These are phyloP conservation scores for Nylanderia fulva DNA, from an alignment of 1,140 invertebrate species.

Conservation along the genomic window DNA sequence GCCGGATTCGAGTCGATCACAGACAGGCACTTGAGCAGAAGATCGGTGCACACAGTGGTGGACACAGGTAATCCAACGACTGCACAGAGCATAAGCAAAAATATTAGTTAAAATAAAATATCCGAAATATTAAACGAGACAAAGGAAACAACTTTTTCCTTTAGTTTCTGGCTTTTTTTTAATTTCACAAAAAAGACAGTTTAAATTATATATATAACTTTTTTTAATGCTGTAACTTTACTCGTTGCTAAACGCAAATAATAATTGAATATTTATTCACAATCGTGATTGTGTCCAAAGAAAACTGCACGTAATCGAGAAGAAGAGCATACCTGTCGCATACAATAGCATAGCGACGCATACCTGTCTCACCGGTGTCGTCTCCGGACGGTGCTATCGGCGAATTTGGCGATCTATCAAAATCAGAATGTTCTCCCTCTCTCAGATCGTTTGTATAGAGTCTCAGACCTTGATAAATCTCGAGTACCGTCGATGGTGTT, in stretches of 20 bases:
- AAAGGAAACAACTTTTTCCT: neutral
- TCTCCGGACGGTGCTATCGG: conserved; percentile 74
- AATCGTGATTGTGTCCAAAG: conserved; percentile 24
- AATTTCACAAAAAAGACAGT: no score
- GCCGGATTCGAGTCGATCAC: conserved; percentile 88
- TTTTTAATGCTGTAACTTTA: no score
- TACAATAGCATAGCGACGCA: no score
- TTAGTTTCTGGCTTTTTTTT: neutral
- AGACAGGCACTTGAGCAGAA: conserved; percentile 88
- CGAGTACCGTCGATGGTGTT: conserved; percentile 84
- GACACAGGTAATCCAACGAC: no score
- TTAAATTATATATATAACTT: no score
- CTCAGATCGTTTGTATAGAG: conserved; percentile 79
- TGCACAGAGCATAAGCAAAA: conserved; percentile 64
- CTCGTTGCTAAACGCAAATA: no score
- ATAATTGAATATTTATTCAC: neutral
- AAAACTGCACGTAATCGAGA: neutral
- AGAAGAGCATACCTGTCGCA: no score
- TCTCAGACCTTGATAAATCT: conserved; percentile 84
- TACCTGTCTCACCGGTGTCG: conserved; percentile 78
- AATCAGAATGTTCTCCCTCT: conserved; percentile 11
- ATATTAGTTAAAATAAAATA: neutral
- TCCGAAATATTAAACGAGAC: neutral
- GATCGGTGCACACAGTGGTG: conserved; percentile 86
- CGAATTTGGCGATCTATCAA: conserved; percentile 29